phyloP scores from a whole-genome alignment of 1,140 invertebrate species.

The Camponotus pennsylvanicus region DNA sequence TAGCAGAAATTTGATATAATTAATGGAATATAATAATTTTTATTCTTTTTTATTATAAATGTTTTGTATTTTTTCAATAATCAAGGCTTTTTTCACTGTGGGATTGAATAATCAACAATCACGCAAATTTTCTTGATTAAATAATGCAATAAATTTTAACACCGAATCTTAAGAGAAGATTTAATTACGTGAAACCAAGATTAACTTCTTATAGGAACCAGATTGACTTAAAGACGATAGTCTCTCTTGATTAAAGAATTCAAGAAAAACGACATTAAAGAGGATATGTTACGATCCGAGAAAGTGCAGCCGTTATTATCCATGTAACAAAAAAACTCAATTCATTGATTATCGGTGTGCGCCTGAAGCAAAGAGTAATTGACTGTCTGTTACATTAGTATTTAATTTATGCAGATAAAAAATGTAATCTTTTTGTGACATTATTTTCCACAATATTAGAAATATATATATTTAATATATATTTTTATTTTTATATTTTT shows the following conservation, averaged over 20 bases:
- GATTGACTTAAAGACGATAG: background rate
- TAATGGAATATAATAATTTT: background rate
- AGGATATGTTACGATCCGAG: constrained; percentile 13
- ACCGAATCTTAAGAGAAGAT: background rate
- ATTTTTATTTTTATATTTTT: background rate
- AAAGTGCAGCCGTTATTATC: constrained; percentile 1
- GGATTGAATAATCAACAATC: background rate
- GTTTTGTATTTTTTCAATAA: background rate
- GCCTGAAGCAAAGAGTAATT: constrained; percentile 14
- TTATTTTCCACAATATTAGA: constrained; percentile 1
- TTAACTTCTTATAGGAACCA: constrained; percentile 16
- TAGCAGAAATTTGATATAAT: background rate
- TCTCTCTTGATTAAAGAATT: constrained; percentile 54
- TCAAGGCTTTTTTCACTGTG: background rate
- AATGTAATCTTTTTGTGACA: constrained; percentile 14
- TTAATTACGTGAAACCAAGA: constrained; percentile 21
- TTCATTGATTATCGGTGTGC: constrained; percentile 38
- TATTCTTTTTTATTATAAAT: background rate
- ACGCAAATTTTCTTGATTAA: constrained; percentile 14
- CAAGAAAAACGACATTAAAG: constrained; percentile 37
- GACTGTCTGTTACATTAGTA: constrained; percentile 15
- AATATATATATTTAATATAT: constrained; percentile 17
- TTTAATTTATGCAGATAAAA: constrained; percentile 43
- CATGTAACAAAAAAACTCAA: constrained; percentile 26
- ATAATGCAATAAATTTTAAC: constrained; percentile 37